Evolutionary conservation across 2,888 invertebrate species (phyloP).

Genomic region (Cheilosia vernalis): DNA sequence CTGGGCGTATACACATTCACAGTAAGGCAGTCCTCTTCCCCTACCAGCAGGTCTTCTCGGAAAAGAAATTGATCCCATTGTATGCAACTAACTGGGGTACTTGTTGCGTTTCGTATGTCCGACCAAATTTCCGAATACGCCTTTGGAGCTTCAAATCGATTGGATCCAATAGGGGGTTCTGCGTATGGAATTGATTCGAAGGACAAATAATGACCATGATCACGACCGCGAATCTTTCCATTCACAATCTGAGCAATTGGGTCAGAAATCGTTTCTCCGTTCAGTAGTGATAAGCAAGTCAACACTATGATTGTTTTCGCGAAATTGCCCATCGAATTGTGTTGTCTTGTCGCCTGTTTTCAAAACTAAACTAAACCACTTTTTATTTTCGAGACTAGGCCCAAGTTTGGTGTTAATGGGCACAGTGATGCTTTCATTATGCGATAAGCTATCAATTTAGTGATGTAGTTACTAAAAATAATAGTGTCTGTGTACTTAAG

Average conservation of each 20-base stretch:
- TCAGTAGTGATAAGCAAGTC: neutral
- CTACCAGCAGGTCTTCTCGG: slow-evolving; percentile 80
- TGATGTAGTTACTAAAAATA: too few species aligned
- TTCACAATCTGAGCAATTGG: slow-evolving; percentile 77
- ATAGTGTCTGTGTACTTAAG: too few species aligned
- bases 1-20: slow-evolving; percentile 87
- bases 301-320: neutral
- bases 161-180: slow-evolving; percentile 86
- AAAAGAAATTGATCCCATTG: slow-evolving; percentile 85
- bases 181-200: slow-evolving; percentile 89
- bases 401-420: too few species aligned
- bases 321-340: neutral
- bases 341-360: too few species aligned
- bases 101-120: slow-evolving; percentile 84
- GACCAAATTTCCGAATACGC: slow-evolving; percentile 77
- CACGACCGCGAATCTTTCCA: slow-evolving; percentile 79
- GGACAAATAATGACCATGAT: slow-evolving; percentile 84
- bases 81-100: slow-evolving; percentile 85
- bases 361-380: too few species aligned
- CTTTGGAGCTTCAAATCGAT: slow-evolving; percentile 84
- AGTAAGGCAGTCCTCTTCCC: slow-evolving; percentile 88
- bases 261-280: slow-evolving; percentile 6
- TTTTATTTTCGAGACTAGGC: too few species aligned
- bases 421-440: too few species aligned
- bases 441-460: too few species aligned